A percentile compares a stretch with the other conserved stretches of the same genome.
phyloP scores from a whole-genome alignment of 2,888 invertebrate genomes.

The Xiphydria camelus region DNA sequence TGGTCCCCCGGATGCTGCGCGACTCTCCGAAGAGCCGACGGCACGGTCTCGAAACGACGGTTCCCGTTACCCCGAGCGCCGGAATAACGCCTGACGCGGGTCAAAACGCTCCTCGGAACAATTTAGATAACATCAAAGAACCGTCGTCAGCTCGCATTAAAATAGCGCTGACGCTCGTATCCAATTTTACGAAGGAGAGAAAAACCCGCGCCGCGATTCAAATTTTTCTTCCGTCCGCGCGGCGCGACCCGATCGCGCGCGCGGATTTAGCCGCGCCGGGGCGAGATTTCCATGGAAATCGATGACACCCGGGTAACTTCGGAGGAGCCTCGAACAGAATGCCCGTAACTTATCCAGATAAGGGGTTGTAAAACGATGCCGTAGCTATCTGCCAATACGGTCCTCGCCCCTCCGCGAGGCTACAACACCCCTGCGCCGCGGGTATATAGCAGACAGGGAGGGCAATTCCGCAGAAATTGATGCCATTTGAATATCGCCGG shows the following conservation, averaged over 20 bases:
- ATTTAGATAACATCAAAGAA: conserved; percentile 1
- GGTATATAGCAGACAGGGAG: conserved; percentile 33
- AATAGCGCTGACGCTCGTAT: neutral
- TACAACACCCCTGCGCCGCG: conserved; percentile 9
- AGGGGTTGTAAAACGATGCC: conserved; percentile 54
- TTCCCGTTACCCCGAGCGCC: too few species aligned
- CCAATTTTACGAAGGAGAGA: neutral
- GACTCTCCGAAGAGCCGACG: too few species aligned
- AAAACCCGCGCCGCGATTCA: too few species aligned
- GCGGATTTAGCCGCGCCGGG: too few species aligned
- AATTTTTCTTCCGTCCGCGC: too few species aligned
- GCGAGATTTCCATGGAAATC: conserved; percentile 46
- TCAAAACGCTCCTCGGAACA: too few species aligned
- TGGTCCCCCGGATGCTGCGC: too few species aligned
- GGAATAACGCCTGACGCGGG: too few species aligned
- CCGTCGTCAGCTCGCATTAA: neutral
- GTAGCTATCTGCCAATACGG: conserved; percentile 54
- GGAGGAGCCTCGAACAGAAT: conserved; percentile 32
- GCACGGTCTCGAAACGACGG: too few species aligned
- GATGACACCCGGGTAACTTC: conserved; percentile 37
- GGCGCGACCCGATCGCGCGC: too few species aligned
- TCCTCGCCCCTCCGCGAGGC: conserved; percentile 16
- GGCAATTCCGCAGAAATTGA: conserved; percentile 52
- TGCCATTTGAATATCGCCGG: conserved; percentile 54
- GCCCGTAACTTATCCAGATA: conserved; percentile 52